Percentiles rank a stretch among this genome's conserved stretches.
Evolutionary conservation across 1,140 invertebrate species (phyloP).

Genomic region (Episyrphus balteatus): DNA sequence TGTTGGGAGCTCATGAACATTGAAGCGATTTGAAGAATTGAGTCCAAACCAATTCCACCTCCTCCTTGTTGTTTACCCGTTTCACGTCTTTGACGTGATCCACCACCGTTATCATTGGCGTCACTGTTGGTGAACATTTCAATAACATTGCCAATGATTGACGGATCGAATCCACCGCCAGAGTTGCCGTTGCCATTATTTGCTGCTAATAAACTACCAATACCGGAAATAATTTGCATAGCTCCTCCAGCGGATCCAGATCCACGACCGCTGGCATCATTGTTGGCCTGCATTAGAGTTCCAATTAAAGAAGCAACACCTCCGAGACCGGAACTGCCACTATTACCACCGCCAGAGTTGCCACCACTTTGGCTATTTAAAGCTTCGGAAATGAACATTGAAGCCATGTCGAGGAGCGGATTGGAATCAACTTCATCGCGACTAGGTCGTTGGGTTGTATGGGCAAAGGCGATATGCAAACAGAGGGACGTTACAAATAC

Average conservation of each 20-base stretch:
- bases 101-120: conserved; percentile 17
- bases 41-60: conserved; percentile 37
- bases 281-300: conserved; percentile 45
- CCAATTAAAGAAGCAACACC: conserved; percentile 39
- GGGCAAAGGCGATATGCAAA: conserved; percentile 19
- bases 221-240: conserved; percentile 36
- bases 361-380: conserved; percentile 39
- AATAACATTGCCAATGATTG: conserved; percentile 37
- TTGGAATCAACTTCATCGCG: conserved; percentile 39
- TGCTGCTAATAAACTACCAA: conserved; percentile 31
- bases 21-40: conserved; percentile 49
- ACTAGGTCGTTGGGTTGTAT: conserved; percentile 13
- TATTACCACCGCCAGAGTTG: conserved; percentile 32
- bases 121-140: conserved; percentile 36
- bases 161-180: conserved; percentile 35
- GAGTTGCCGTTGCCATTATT: conserved; percentile 17
- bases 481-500: conserved; percentile 25
- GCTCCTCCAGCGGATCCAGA: conserved; percentile 13
- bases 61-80: conserved; percentile 12
- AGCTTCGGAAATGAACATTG: conserved; percentile 43
- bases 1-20: conserved; percentile 43
- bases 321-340: conserved; percentile 22
- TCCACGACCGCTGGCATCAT: conserved; percentile 20
- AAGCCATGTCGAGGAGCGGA: conserved; percentile 44
- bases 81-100: neutral